These are phyloP conservation scores for Bimastos eiseni DNA, from an alignment of 2,888 invertebrate genomes.

Conservation along the genomic window DNA sequence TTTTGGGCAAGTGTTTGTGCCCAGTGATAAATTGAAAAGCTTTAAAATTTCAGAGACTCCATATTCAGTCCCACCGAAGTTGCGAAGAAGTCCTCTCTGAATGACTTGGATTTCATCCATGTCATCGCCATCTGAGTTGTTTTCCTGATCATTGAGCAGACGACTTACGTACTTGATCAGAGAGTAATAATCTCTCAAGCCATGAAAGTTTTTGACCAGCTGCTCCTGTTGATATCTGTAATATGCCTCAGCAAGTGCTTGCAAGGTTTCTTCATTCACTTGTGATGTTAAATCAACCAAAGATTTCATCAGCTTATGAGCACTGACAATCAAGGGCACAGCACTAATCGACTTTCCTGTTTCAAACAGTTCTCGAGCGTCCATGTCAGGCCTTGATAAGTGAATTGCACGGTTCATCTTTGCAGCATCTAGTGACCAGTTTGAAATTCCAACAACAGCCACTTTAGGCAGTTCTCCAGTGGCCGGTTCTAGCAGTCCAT, in stretches of 20 bases:
- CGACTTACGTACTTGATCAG: constrained; percentile 9
- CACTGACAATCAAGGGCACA: neutral
- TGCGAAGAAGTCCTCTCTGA: constrained; percentile 13
- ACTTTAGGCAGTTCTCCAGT: neutral
- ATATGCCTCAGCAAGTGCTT: neutral
- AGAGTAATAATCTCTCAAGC: constrained; percentile 13
- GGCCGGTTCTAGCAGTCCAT: constrained; percentile 4
- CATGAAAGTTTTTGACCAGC: constrained; percentile 9
- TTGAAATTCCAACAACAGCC: constrained; percentile 21
- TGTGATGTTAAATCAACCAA: neutral
- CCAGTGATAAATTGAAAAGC: neutral
- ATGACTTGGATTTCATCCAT: neutral
- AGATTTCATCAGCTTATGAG: neutral
- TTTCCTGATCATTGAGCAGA: neutral
- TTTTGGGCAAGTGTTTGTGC: neutral
- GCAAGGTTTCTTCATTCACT: neutral
- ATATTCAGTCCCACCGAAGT: constrained; percentile 10
- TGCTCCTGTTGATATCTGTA: constrained; percentile 23
- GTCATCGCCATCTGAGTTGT: neutral
- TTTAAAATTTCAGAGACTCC: neutral
- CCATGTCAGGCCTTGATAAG: constrained; percentile 18
- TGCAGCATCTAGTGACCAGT: constrained; percentile 16
- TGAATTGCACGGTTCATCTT: constrained; percentile 20
- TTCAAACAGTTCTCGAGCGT: neutral
- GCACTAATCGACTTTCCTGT: constrained; percentile 19